Evolutionary conservation across 2,888 invertebrate genomes (phyloP).

Genomic region (Chironomus riparius): DNA sequence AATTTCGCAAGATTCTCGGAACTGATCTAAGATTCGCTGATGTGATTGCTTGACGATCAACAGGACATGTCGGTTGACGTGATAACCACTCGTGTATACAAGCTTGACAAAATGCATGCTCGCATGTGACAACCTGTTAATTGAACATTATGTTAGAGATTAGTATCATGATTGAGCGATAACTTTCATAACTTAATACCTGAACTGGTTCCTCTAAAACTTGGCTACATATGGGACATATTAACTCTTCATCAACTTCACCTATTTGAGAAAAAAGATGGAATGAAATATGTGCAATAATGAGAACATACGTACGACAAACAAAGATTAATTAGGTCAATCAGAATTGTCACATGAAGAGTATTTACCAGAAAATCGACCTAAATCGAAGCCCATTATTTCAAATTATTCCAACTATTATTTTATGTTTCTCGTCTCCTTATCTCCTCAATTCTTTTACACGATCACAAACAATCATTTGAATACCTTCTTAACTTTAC

Average conservation of each 20-base stretch:
- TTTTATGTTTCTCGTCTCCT: neutral
- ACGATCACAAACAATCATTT: too few species aligned
- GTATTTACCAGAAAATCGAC: neutral
- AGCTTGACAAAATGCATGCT: conserved; percentile 89
- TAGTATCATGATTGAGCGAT: neutral
- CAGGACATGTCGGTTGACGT: conserved; percentile 87
- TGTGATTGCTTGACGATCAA: conserved; percentile 84
- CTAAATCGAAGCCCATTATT: neutral
- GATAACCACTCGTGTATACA: conserved; percentile 95
- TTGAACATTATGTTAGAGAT: neutral
- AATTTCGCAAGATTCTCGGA: conserved; percentile 85
- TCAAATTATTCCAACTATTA: too few species aligned
- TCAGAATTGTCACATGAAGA: neutral
- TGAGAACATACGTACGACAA: neutral
- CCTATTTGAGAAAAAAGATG: conserved; percentile 44
- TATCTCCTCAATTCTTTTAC: too few species aligned
- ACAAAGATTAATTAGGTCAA: neutral
- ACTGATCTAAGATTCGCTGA: conserved; percentile 84
- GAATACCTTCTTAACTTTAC: too few species aligned
- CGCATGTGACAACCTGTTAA: conserved; percentile 82
- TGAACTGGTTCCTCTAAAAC: conserved; percentile 92
- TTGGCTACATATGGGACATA: conserved; percentile 93
- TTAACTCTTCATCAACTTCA: conserved; percentile 92
- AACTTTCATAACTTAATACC: conserved; percentile 44
- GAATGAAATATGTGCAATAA: too few species aligned